Base-by-base conservation (phyloP, 1,140 invertebrate genomes). In the Potamilus streckersoni region DNA sequence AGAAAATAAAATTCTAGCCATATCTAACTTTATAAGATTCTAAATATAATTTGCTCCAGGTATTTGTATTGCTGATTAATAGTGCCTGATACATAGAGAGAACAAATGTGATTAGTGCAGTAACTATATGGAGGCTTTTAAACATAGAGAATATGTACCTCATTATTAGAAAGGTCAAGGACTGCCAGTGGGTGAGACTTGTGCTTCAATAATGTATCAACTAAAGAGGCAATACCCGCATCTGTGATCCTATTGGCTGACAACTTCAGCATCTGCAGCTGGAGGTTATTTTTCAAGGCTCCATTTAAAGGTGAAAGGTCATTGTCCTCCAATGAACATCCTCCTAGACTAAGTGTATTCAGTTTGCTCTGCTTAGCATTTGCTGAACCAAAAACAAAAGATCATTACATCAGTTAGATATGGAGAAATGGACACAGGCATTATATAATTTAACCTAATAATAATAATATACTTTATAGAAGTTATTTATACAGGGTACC, bases 231-330 rank as follows among this genome's bases (percentile, higher is more conserved):
- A n/a, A 85, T 68, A 11, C 78, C 79, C 14, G 66, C 75, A 77
- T 87, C 84, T 73, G 82, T 82, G 20, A 87, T 62, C 15, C 86
- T 62, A 82, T 87, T 87, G 72, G 80, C 82, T 63, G 84, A 83
- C 31, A 86, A 59, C 68, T 87, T 86, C 16, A 87, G 74, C 85
- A 86, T 87, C 31, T 83, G 81, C 23, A 85, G 61, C 60, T 75
- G 75, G 38, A 84, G 57, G 38, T 82, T 83, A 73, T 80, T 69
- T 62, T 78, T 74, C 15, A 87, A 66, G n/a, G 81, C 81, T n/a
- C 74, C 61, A 69, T 62, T 74, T 8, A 87, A 58, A 17, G 82
- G 81, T 56, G 61, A 70, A 19, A 87, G 76, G 73, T 87, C 86
- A 55, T 69, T 71, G 38, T 84, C 85, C 61, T 75, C 74, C 71